Evolutionary conservation across 2,797 vertebrate species (phyloP).

Genomic region (Acestrorhynchus altus): DNA sequence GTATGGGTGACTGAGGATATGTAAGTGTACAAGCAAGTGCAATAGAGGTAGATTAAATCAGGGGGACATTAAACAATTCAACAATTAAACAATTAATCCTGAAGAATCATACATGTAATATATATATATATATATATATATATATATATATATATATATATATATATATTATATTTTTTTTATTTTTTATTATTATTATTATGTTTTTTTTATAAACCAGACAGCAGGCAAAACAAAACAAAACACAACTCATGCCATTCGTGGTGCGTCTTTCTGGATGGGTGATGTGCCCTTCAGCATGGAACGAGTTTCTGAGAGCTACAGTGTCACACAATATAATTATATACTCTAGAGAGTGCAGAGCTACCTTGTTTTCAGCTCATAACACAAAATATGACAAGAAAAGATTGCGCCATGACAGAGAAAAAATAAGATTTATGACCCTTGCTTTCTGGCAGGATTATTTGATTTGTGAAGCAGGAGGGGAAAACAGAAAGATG

Average conservation of each 20-base stretch:
- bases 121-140: too few relatives aligned
- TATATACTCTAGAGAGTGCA: background rate
- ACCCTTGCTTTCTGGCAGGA: constrained; percentile 2
- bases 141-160: too few relatives aligned
- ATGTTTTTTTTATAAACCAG: too few relatives aligned
- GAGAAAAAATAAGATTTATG: constrained; percentile 37
- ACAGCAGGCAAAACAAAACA: too few relatives aligned
- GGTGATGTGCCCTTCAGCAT: constrained; percentile 4
- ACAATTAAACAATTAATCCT: too few relatives aligned
- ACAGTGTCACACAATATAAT: constrained; percentile 1
- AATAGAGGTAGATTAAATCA: too few relatives aligned
- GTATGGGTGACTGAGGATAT: too few relatives aligned
- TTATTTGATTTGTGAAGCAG: constrained; percentile 27
- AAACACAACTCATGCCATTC: background rate
- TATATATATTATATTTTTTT: too few relatives aligned
- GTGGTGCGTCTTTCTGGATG: background rate
- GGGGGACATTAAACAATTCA: too few relatives aligned
- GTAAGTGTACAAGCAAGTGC: too few relatives aligned
- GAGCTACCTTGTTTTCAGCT: constrained; percentile 21
- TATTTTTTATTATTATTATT: too few relatives aligned
- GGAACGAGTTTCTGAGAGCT: constrained; percentile 13
- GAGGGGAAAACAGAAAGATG: constrained; percentile 3
- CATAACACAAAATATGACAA: constrained; percentile 32
- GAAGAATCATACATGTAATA: too few relatives aligned
- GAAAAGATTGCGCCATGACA: constrained; percentile 4